These are phyloP conservation scores for Mesocricetus auratus DNA, from an alignment of 2,113 vertebrate genomes.

Conservation along the genomic window DNA sequence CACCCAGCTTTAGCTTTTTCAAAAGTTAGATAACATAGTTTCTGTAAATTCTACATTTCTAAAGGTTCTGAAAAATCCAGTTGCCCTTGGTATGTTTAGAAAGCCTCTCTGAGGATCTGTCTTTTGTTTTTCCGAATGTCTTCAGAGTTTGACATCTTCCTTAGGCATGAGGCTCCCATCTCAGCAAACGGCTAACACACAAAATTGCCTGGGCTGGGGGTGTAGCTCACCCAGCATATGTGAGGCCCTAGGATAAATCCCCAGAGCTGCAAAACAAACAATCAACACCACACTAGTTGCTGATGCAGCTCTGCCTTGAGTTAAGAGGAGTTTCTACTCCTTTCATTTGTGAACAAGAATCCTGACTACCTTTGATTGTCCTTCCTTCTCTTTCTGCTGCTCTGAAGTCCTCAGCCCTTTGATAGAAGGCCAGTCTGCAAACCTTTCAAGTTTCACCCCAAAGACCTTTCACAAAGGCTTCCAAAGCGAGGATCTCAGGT, in stretches of 20 bases:
- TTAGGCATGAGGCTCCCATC: conserved; percentile 10
- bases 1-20: not conserved
- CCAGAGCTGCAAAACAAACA: not conserved
- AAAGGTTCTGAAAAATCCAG: not conserved
- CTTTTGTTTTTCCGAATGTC: not conserved
- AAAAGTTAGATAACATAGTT: not conserved
- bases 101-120: not conserved
- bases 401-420: not conserved
- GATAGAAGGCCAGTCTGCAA: not conserved
- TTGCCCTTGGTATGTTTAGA: not conserved
- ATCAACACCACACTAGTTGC: not conserved
- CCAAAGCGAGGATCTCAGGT: not conserved
- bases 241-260: not conserved
- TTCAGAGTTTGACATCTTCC: conserved; percentile 1
- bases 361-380: not conserved
- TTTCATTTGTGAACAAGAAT: conserved; percentile 1
- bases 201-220: not conserved
- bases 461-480: conserved; percentile 23
- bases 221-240: not conserved
- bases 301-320: not conserved
- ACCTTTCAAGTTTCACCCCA: conserved; percentile 16
- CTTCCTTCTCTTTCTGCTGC: not conserved
- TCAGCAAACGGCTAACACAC: not conserved
- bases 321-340: not conserved
- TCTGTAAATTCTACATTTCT: not conserved